phyloP scores from a whole-genome alignment of 1,140 invertebrate species.

The Rhopalosiphum maidis region DNA sequence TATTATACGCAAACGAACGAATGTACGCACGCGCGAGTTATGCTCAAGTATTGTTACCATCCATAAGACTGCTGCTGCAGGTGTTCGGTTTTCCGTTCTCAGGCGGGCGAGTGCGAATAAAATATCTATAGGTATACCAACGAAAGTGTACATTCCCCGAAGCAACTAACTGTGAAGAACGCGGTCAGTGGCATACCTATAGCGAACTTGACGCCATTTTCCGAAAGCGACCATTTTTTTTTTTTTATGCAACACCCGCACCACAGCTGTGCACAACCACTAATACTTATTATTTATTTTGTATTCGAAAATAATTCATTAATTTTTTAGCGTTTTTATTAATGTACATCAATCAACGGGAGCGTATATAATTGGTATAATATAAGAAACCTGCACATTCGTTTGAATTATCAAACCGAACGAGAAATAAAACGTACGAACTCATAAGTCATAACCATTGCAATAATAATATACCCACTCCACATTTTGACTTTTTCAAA shows the following conservation, averaged over 20 bases:
- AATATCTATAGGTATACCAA: not conserved
- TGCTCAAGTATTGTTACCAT: not conserved
- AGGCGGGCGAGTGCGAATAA: not conserved
- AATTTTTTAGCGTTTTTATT: no score
- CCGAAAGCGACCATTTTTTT: not conserved
- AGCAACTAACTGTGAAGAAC: not conserved
- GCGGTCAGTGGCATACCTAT: not conserved
- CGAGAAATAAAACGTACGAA: not conserved
- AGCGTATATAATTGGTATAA: not conserved
- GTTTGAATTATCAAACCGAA: not conserved
- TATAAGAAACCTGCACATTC: no score
- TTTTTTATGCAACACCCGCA: not conserved
- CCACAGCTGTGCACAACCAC: not conserved
- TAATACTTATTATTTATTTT: not conserved
- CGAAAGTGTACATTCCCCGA: not conserved
- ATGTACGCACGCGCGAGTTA: not conserved
- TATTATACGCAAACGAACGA: slow-evolving; percentile 4
- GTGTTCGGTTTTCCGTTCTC: slow-evolving; percentile 6
- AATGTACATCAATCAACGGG: not conserved
- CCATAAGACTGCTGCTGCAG: not conserved
- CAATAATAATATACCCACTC: not conserved
- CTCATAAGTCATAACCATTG: no score
- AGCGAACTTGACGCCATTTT: not conserved
- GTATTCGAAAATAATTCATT: no score
- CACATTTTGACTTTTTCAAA: not conserved